A percentile compares a stretch with the other conserved stretches of the same genome.
Evolutionary conservation across 2,113 vertebrate species (phyloP).

Genomic region (Spea bombifrons): DNA sequence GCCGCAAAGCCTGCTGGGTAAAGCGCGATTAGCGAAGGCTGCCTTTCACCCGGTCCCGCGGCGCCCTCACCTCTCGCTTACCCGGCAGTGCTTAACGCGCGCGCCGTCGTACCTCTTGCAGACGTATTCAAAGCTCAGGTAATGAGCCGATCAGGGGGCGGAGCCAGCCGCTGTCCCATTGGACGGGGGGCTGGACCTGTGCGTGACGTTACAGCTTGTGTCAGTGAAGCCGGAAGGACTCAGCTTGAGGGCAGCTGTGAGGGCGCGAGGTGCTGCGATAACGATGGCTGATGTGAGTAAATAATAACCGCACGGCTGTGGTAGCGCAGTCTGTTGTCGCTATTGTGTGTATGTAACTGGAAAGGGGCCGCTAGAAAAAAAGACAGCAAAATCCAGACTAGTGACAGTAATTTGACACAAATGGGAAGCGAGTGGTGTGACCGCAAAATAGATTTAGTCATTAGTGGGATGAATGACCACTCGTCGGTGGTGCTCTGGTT

Average conservation of each 20-base stretch:
- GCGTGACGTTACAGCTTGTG: not conserved
- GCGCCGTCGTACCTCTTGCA: not conserved
- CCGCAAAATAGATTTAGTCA: no score
- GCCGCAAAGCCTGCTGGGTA: not conserved
- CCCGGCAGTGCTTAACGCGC: not conserved
- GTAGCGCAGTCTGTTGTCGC: no score
- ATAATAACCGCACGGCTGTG: no score
- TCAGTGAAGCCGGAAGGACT: conserved; percentile 31
- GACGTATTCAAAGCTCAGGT: not conserved
- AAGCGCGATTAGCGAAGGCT: no score
- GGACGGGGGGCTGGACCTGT: not conserved
- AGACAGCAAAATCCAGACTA: no score
- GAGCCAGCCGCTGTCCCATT: not conserved
- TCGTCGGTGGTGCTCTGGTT: no score
- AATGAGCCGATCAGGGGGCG: accelerated
- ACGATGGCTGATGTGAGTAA: conserved; percentile 65
- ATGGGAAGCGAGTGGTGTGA: no score
- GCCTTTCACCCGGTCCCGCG: not conserved
- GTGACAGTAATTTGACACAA: no score
- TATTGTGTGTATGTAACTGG: no score
- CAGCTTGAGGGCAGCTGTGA: not conserved
- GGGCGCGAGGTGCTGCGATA: not conserved
- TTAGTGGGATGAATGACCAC: no score
- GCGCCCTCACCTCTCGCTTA: not conserved
- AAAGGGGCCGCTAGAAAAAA: no score